Percentiles rank a stretch among this genome's conserved stretches.
phyloP scores from a whole-genome alignment of 1,140 invertebrate species.

The Ceratina calcarata region DNA sequence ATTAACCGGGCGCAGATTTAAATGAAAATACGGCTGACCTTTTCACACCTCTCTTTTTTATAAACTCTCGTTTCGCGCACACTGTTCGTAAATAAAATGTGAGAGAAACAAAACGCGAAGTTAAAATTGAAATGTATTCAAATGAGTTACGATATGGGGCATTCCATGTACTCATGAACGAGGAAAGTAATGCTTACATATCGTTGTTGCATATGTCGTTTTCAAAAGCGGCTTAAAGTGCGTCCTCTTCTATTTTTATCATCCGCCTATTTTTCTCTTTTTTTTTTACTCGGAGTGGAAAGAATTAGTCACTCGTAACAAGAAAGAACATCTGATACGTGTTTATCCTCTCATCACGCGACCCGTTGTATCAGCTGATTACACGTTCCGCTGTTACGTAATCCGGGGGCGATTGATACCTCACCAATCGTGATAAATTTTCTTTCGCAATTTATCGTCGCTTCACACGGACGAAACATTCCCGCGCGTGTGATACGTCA shows the following conservation, averaged over 20 bases:
- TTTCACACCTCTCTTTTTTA: no score
- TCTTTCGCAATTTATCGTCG: neutral
- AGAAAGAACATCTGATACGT: constrained; percentile 46
- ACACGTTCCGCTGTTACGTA: constrained; percentile 50
- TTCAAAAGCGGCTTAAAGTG: neutral
- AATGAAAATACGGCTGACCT: no score
- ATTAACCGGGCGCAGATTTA: no score
- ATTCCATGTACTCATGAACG: no score
- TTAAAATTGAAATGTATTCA: no score
- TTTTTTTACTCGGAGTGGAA: neutral
- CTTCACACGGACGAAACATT: neutral
- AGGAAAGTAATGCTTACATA: no score
- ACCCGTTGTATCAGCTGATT: constrained; percentile 47
- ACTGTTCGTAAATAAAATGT: no score
- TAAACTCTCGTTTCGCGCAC: no score
- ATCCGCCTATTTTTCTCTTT: no score
- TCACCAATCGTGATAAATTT: constrained; percentile 44
- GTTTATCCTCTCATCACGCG: constrained; percentile 53
- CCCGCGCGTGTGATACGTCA: no score
- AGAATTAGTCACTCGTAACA: constrained; percentile 6
- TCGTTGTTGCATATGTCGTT: neutral
- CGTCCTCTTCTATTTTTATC: neutral
- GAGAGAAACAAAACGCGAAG: no score
- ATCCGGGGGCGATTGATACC: constrained; percentile 45
- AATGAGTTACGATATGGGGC: no score